phyloP scores from a whole-genome alignment of 2,888 invertebrate genomes.

The Macropis europaea region DNA sequence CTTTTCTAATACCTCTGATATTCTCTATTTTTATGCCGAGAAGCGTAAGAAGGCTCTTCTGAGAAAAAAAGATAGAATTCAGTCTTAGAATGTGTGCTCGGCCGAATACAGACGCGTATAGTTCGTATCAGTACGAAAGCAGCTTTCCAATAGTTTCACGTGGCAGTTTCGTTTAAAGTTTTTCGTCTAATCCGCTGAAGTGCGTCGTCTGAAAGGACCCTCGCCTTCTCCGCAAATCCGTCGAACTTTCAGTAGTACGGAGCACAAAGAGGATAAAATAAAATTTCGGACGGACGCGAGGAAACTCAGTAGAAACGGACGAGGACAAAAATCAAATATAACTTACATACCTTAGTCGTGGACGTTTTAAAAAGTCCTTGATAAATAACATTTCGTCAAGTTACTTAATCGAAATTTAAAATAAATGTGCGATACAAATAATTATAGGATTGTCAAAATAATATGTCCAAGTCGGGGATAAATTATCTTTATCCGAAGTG shows the following conservation, averaged over 20 bases:
- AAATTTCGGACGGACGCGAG: conserved; percentile 19
- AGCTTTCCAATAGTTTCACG: conserved; percentile 61
- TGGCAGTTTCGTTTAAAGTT: conserved; percentile 67
- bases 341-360: not conserved
- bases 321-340: not conserved
- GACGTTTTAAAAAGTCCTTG: not conserved
- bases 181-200: conserved; percentile 65
- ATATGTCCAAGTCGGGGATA: too few relatives aligned
- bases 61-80: not conserved
- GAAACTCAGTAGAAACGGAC: not conserved
- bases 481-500: too few relatives aligned
- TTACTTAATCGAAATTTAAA: too few relatives aligned
- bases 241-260: conserved; percentile 25
- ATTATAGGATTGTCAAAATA: too few relatives aligned
- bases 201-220: conserved; percentile 55
- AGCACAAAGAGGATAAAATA: conserved; percentile 17
- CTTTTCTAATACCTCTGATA: too few relatives aligned
- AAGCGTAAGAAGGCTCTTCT: not conserved
- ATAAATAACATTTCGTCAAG: not conserved
- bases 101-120: conserved; percentile 16
- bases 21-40: too few relatives aligned
- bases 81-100: conserved; percentile 1
- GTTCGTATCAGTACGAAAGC: conserved; percentile 28
- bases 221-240: conserved; percentile 40
- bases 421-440: too few relatives aligned